Percentiles rank a stretch among this genome's conserved stretches.
phyloP scores from a whole-genome alignment of 2,888 invertebrate genomes.

The Eutolmus rufibarbis region DNA sequence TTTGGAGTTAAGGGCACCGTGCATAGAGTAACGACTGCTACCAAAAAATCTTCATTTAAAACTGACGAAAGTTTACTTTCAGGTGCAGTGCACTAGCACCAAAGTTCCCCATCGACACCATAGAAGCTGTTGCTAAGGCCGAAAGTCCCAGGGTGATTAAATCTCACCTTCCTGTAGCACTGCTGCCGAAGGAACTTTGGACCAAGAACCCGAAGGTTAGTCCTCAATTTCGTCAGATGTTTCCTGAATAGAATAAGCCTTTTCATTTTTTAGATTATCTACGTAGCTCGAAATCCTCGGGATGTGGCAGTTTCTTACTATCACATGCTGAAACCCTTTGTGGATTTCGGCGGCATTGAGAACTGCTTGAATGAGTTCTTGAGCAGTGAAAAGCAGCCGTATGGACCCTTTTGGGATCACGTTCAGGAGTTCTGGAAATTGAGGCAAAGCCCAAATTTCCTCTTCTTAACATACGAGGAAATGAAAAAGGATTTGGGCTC shows the following conservation, averaged over 20 bases:
- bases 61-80: neutral
- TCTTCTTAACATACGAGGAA: constrained; percentile 54
- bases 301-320: constrained; percentile 86
- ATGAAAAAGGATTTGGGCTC: constrained; percentile 52
- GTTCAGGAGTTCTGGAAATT: constrained; percentile 54
- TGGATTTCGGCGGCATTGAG: constrained; percentile 69
- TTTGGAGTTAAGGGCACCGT: neutral
- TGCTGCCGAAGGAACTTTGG: constrained; percentile 58
- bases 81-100: neutral
- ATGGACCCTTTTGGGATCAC: constrained; percentile 52
- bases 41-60: neutral
- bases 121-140: neutral
- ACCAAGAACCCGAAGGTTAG: constrained; percentile 56
- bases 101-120: neutral
- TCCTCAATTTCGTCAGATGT: neutral
- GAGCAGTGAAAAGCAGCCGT: constrained; percentile 43
- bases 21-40: neutral
- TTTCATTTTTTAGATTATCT: constrained; percentile 70
- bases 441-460: constrained; percentile 51
- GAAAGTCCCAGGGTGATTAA: constrained; percentile 58
- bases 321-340: constrained; percentile 68
- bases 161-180: constrained; percentile 57
- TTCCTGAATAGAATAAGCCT: neutral
- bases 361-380: constrained; percentile 58
- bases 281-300: constrained; percentile 85